Evolutionary conservation across 2,113 vertebrate species (phyloP).

Genomic region (Macaca mulatta): DNA sequence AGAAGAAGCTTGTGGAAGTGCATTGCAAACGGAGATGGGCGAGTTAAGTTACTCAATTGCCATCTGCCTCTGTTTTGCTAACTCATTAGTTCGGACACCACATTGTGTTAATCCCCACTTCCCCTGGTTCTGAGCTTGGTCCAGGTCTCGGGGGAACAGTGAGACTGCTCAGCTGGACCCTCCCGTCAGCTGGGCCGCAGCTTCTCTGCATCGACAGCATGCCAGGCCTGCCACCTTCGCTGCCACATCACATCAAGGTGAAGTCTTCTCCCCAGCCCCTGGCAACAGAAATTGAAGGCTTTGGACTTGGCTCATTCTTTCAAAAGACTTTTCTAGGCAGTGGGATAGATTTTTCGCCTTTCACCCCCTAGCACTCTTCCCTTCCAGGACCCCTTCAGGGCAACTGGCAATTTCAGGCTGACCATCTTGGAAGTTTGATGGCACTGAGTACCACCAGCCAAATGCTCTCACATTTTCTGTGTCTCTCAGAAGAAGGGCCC

Average conservation of each 20-base stretch:
- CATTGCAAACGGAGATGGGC: constrained; percentile 61
- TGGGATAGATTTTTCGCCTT: background rate
- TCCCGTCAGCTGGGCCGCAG: constrained; percentile 49
- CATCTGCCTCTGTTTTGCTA: constrained; percentile 81
- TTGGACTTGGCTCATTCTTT: background rate
- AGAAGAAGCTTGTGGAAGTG: constrained; percentile 38
- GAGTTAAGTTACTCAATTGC: constrained; percentile 74
- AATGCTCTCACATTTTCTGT: background rate
- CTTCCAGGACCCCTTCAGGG: background rate
- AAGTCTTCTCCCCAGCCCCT: background rate
- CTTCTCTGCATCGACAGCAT: constrained; percentile 18
- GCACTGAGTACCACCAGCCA: background rate
- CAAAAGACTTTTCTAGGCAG: background rate
- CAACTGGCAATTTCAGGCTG: background rate
- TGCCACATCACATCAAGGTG: background rate
- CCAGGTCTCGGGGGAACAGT: constrained; percentile 58
- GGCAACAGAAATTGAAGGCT: background rate
- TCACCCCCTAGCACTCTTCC: background rate
- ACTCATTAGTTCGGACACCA: constrained; percentile 77
- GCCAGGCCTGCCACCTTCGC: constrained; percentile 35
- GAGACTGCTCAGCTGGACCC: constrained; percentile 37
- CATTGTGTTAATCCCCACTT: constrained; percentile 77
- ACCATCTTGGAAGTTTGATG: background rate
- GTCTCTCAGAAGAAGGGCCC: background rate
- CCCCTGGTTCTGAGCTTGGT: constrained; percentile 66